Base-by-base conservation (phyloP, 64 coral and sea anemone species). In the Stichodactyla helianthus region DNA sequence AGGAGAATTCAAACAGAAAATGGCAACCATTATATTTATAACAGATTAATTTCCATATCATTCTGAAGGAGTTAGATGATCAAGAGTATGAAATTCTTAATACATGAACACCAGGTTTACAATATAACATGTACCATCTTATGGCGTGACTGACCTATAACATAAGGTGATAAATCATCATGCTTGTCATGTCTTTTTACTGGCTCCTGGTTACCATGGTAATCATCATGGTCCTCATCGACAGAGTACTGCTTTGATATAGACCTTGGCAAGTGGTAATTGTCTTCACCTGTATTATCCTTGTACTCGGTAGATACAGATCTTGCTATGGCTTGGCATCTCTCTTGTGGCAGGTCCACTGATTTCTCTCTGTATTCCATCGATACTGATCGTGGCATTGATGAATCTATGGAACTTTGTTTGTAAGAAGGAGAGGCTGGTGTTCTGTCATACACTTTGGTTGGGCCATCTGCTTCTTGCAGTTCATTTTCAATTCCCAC, bases 401-500 rank as follows among this genome's bases (percentile, higher is more conserved):
- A 20, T 52, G 15, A 3, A 22, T 81, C 17, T 16, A 81, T 15
- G 5, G 78, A 81, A 54, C 19, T 81, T 54, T 53, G 78, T 54
- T 81, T 81, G 52, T 81, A 81, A 54, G 50, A 53, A 4, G 78
- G 78, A 28, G 78, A 51, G 35, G 50, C 15, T 20, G 35, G 78
- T 81, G 50, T 52, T 81, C 78, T 51, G 17, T 81, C 78, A 81
- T 81, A 81, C 51, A 81, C 50, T 81, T 81, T 81, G 4, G 16
- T 1, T 11, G 51, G 78, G 7, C 78, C 78, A 20, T 81, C 78
- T 52, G 53, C 51, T 20, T 4, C 26, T 81, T 81, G 78, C 15
- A 20, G 78, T 52, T 81, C 0, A 19, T 81, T 81, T 81, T 81
- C 78, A 81, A 54, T 22, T 51, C 13, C 78, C 15, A 81, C 78